Base-by-base conservation (phyloP, 2,113 vertebrate genomes). In the Pteronura brasiliensis region DNA sequence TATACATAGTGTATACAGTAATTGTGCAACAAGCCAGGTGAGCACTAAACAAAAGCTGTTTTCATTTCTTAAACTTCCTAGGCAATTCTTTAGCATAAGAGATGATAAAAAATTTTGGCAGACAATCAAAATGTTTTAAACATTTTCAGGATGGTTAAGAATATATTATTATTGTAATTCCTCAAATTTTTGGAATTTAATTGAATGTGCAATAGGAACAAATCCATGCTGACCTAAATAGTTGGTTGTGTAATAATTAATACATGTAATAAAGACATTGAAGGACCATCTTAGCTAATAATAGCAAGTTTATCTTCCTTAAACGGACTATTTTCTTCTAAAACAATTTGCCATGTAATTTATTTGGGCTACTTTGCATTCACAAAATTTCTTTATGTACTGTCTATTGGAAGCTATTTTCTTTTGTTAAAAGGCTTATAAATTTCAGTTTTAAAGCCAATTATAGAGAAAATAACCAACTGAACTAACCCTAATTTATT, bases 371-470 rank as follows among this genome's bases (percentile, higher is more conserved):
- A 90, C 77, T 94, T 97, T 95, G 18, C 6, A 80, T 80, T 95
- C 76, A 76, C 69, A 17, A 82, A 93, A 59, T 97, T 97, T 95
- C 63, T 90, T 98, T 92, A 96, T 11, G 0, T 81, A 92, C 49
- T 90, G 0, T 92, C 72, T 96, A 34, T 39, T 89, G 86, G 92
- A 92, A 91, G 82, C 6, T 95, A 91, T 97, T 39, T 96, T 93
- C 13, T 72, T 96, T 95, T 85, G 83, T 91, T 95, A 91, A 93
- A 55, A 83, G 81, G 88, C 80, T 97, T 97, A 93, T 95, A 97
- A 97, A 90, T 93, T 93, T 93, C 61, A 97, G 27, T 96, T 97
- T 87, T 97, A 95, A 95, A 97, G 76, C 34, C 88, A 96, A 95
- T 97, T 97, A 96, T 94, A 90, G 17, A 91, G 81, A 95, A 96